These are phyloP conservation scores for Montipora sp. DNA, from an alignment of 64 coral and sea anemone genomes.

Conservation along the genomic window DNA sequence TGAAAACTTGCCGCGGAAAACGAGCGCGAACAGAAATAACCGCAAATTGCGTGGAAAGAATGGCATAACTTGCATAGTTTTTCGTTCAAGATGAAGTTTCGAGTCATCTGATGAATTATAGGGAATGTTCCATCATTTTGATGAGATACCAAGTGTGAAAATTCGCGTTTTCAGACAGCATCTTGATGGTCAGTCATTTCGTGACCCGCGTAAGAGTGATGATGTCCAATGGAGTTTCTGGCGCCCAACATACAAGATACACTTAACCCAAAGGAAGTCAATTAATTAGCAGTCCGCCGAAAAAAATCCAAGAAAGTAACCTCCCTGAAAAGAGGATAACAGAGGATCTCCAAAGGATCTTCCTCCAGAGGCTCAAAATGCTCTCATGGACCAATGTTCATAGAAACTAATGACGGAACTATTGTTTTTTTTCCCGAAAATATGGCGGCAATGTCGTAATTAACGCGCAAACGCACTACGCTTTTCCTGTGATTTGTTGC, in stretches of 20 bases:
- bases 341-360: background rate
- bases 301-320: background rate
- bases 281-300: background rate
- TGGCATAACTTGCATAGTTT: background rate
- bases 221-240: background rate
- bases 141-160: no score
- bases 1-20: background rate
- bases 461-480: no score
- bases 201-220: background rate
- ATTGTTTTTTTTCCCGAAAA: no score
- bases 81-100: background rate
- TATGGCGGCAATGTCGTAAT: no score
- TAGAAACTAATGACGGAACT: no score
- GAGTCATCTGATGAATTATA: background rate
- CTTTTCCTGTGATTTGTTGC: no score
- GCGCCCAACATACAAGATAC: background rate
- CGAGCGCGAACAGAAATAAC: constrained; percentile 10
- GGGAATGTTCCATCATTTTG: background rate
- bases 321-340: background rate
- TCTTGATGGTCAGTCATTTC: background rate
- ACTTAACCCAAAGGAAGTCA: background rate
- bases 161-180: background rate
- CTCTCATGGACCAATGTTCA: no score
- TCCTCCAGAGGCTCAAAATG: background rate
- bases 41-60: background rate